Evolutionary conservation across 2,888 invertebrate species (phyloP).

Genomic region (Hetaerina titia): DNA sequence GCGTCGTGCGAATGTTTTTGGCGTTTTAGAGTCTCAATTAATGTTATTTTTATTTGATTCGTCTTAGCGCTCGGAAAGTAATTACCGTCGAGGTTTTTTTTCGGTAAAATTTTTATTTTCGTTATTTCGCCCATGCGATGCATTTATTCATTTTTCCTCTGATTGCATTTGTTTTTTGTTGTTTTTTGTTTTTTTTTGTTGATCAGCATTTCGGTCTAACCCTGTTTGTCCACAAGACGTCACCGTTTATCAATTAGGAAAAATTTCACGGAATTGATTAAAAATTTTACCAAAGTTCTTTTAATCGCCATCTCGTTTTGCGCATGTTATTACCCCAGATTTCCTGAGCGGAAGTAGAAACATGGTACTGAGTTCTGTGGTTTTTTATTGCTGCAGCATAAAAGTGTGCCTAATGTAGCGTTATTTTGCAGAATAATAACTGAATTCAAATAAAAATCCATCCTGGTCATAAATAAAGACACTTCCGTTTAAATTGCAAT

Average conservation of each 20-base stretch:
- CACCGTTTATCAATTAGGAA: background rate
- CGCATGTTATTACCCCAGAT: background rate
- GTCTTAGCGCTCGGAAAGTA: background rate
- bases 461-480: background rate
- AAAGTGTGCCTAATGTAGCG: background rate
- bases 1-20: background rate
- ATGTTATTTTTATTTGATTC: background rate
- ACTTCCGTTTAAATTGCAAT: background rate
- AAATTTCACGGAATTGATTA: background rate
- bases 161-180: background rate
- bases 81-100: background rate
- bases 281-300: background rate
- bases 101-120: background rate
- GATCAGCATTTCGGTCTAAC: background rate
- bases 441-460: background rate
- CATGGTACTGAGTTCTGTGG: background rate
- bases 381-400: background rate
- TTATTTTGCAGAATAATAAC: background rate
- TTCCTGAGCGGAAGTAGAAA: background rate
- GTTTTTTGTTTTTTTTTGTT: background rate
- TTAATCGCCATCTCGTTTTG: background rate
- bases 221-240: background rate
- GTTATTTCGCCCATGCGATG: background rate
- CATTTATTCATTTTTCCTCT: background rate
- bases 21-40: slow-evolving; percentile 19